Percentiles rank a stretch among this genome's conserved stretches.
phyloP scores from a whole-genome alignment of 2,113 vertebrate genomes.

The Stigmatopora nigra region DNA sequence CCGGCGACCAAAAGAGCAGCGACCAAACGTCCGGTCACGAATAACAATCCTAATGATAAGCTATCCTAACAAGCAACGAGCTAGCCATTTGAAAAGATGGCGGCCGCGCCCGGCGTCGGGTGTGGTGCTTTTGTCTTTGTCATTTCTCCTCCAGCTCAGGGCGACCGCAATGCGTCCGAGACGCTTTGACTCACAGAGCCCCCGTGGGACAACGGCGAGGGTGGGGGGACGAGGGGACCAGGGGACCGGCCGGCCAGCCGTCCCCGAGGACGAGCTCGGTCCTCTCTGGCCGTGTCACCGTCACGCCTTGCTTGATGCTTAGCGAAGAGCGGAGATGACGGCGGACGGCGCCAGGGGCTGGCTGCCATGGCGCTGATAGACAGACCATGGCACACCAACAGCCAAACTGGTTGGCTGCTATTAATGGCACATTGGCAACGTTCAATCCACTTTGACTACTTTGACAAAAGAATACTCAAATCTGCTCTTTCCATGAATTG shows the following conservation, averaged over 20 bases:
- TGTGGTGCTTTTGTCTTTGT: slow-evolving; percentile 41
- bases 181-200: slow-evolving; percentile 60
- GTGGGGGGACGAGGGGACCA: slow-evolving; percentile 34
- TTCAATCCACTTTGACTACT: too few species aligned
- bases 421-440: too few species aligned
- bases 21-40: too few species aligned
- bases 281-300: slow-evolving; percentile 13
- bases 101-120: background rate
- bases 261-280: slow-evolving; percentile 23
- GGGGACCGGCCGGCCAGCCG: slow-evolving; percentile 48
- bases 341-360: background rate
- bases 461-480: too few species aligned
- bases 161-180: slow-evolving; percentile 63
- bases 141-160: slow-evolving; percentile 59
- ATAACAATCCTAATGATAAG: too few species aligned
- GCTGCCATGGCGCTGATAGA: too few species aligned
- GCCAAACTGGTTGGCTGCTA: too few species aligned
- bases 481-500: too few species aligned
- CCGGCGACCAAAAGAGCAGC: too few species aligned
- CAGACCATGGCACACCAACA: too few species aligned
- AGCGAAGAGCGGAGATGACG: slow-evolving; percentile 22
- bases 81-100: too few species aligned
- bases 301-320: slow-evolving; percentile 23
- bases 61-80: background rate
- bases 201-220: slow-evolving; percentile 46